A percentile compares a stretch with the other conserved stretches of the same genome.
These are phyloP conservation scores for Rhinopomastus cyanomelas DNA, from an alignment of 2,113 vertebrate genomes.

Conservation along the genomic window DNA sequence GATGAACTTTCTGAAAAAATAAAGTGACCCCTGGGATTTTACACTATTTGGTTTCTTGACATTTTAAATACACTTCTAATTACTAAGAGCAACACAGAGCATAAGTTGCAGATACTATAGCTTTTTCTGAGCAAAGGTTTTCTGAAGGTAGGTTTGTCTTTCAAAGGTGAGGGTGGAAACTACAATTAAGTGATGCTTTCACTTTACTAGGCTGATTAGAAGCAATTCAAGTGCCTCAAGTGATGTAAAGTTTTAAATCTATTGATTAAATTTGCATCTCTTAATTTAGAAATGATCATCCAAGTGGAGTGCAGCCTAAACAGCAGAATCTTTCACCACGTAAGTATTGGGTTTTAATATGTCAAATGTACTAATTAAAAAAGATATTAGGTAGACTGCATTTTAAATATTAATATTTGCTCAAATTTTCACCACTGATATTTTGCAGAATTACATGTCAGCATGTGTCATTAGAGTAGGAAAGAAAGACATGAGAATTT, in stretches of 20 bases:
- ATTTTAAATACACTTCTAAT: neutral
- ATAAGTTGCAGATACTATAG: neutral
- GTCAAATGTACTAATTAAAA: constrained; percentile 39
- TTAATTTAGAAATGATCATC: constrained; percentile 61
- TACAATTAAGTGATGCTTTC: constrained; percentile 47
- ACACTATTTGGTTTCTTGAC: neutral
- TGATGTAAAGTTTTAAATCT: constrained; percentile 56
- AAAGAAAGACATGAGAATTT: neutral
- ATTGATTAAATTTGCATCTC: constrained; percentile 73
- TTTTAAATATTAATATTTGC: constrained; percentile 15
- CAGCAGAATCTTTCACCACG: constrained; percentile 30
- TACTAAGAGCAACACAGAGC: neutral
- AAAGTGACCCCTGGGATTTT: neutral
- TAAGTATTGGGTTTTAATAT: constrained; percentile 51
- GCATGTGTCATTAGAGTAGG: neutral
- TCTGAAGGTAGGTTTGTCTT: constrained; percentile 25
- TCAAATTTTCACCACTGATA: neutral
- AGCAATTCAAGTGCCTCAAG: constrained; percentile 47
- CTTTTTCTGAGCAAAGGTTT: neutral
- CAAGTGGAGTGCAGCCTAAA: constrained; percentile 37
- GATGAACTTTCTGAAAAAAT: neutral
- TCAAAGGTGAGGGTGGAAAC: neutral
- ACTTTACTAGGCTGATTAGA: constrained; percentile 58
- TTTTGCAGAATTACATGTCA: neutral
- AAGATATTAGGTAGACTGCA: neutral